Conservation (phyloP, 2,888 invertebrate species). For the Nemurella pictetii region DNA sequence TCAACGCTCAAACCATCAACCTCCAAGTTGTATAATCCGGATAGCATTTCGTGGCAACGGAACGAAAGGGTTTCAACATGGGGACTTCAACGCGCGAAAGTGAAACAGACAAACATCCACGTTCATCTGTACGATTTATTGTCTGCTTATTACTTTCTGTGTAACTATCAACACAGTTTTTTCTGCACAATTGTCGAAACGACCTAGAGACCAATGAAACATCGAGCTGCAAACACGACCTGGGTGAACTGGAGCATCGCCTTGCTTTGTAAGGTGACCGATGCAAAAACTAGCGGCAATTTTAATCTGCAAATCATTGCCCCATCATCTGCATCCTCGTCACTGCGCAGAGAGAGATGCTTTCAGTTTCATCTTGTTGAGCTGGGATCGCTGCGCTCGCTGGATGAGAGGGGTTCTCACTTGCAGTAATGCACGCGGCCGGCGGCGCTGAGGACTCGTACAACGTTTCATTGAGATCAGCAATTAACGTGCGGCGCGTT, state of each 20-base stretch:
- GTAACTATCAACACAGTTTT: background rate
- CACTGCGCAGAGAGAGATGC: too few relatives aligned
- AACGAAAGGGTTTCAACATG: too few relatives aligned
- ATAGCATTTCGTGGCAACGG: too few relatives aligned
- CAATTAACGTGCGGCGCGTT: background rate
- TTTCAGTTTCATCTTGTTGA: background rate
- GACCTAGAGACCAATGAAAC: background rate
- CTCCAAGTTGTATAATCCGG: too few relatives aligned
- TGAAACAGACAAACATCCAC: background rate
- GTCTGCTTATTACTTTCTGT: background rate
- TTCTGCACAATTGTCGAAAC: background rate
- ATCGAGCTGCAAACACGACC: background rate
- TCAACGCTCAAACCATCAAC: too few relatives aligned
- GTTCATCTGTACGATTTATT: background rate
- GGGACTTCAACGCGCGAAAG: background rate
- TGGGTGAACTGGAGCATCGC: background rate
- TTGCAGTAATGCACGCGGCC: too few relatives aligned
- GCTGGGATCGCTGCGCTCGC: background rate
- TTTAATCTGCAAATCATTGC: too few relatives aligned
- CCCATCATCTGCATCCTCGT: too few relatives aligned
- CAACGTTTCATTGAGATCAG: background rate
- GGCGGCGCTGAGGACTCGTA: background rate
- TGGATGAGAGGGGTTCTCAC: background rate
- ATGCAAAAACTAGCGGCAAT: too few relatives aligned
- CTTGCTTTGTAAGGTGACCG: background rate